phyloP scores from a whole-genome alignment of 2,113 vertebrate species.

The Bagarius yarrelli region DNA sequence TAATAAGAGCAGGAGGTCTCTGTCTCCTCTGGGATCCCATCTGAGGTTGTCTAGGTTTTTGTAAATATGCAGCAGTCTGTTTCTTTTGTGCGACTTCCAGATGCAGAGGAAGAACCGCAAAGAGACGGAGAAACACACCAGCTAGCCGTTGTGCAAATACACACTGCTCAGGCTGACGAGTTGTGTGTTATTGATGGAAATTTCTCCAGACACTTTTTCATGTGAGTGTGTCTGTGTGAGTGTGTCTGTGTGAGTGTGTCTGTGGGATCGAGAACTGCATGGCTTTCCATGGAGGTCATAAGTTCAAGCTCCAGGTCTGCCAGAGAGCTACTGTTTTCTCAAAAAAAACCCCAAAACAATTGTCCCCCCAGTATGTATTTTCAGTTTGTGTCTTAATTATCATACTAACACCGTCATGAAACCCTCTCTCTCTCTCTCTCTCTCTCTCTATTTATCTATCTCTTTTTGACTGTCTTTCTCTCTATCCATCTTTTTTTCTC shows the following conservation, averaged over 20 bases:
- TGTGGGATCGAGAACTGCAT: neutral
- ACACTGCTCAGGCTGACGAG: neutral
- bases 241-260: neutral
- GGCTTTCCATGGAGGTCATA: neutral
- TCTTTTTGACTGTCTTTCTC: too few species aligned
- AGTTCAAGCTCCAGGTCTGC: neutral
- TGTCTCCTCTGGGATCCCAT: neutral
- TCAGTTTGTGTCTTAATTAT: too few species aligned
- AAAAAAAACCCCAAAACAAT: too few species aligned
- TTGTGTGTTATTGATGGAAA: neutral
- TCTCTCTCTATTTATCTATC: neutral
- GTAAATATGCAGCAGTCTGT: neutral
- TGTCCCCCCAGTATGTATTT: too few species aligned
- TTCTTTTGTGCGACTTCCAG: slow-evolving; percentile 14
- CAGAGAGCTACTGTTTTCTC: too few species aligned
- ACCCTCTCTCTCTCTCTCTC: neutral
- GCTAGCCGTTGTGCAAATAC: slow-evolving; percentile 16
- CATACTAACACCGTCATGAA: too few species aligned
- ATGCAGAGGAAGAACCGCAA: neutral
- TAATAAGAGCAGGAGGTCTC: slow-evolving; percentile 1
- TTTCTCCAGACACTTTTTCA: neutral
- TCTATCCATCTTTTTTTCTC: too few species aligned
- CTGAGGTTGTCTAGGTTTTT: neutral
- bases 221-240: too few species aligned
- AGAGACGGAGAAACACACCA: neutral